phyloP scores from a whole-genome alignment of 2,888 invertebrate genomes.

The Ceraclea dissimilis region DNA sequence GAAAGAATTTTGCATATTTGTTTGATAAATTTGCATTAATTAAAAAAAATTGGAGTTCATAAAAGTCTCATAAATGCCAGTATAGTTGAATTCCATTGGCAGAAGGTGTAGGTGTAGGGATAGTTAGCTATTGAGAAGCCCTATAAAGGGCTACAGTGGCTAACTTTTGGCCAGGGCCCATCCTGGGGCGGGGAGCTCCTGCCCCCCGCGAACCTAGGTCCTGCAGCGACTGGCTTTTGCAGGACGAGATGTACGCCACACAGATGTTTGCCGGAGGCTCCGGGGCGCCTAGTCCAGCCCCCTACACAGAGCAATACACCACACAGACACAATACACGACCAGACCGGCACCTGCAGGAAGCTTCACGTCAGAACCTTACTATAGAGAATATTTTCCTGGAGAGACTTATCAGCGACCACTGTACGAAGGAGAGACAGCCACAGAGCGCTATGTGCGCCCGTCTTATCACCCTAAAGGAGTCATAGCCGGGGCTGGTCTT shows the following conservation, averaged over 20 bases:
- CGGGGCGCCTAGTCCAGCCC: conserved; percentile 60
- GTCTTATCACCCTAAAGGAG: conserved; percentile 65
- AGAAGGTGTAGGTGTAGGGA: not conserved
- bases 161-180: conserved; percentile 39
- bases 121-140: conserved; percentile 1
- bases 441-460: conserved; percentile 63
- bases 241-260: conserved; percentile 57
- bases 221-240: conserved; percentile 53
- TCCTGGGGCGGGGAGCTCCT: conserved; percentile 50
- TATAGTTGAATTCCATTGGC: too few species aligned
- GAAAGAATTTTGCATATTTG: too few species aligned
- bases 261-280: conserved; percentile 55
- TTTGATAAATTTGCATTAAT: too few species aligned
- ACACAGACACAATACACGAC: conserved; percentile 44
- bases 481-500: conserved; percentile 70
- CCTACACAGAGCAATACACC: conserved; percentile 40
- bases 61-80: too few species aligned
- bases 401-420: conserved; percentile 48
- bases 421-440: conserved; percentile 50
- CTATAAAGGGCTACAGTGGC: conserved; percentile 31
- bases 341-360: conserved; percentile 53
- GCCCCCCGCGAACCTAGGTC: conserved; percentile 46
- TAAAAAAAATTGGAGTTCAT: too few species aligned
- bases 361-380: conserved; percentile 54
- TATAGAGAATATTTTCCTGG: conserved; percentile 67